phyloP scores from a whole-genome alignment of 2,113 vertebrate genomes.

The Miniopterus natalensis region DNA sequence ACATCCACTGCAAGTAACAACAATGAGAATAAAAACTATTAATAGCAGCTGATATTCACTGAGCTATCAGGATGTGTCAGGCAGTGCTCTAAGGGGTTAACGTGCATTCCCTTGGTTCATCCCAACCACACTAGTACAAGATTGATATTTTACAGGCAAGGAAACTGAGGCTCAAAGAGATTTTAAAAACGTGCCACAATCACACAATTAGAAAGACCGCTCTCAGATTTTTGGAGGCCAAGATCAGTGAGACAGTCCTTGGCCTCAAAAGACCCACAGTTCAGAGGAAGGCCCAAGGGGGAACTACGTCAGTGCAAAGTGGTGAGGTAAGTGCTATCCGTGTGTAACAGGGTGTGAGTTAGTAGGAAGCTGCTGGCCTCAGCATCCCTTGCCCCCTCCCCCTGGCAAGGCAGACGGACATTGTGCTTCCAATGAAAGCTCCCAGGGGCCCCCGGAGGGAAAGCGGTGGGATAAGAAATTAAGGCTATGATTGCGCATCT shows the following conservation, averaged over 20 bases:
- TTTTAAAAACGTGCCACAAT: not conserved
- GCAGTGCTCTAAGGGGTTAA: not conserved
- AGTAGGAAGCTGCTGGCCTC: not conserved
- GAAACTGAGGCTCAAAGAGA: not conserved
- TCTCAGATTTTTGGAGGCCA: no score
- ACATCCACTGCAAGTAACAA: not conserved
- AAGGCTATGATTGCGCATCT: not conserved
- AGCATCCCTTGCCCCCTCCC: not conserved
- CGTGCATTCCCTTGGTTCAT: not conserved
- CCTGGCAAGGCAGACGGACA: not conserved
- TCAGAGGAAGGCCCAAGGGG: not conserved
- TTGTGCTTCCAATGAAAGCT: not conserved
- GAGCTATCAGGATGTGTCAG: not conserved
- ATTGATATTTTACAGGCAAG: not conserved
- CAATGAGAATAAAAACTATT: not conserved
- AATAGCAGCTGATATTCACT: no score
- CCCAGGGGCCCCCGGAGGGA: not conserved
- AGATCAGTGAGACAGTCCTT: not conserved
- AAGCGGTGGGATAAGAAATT: no score
- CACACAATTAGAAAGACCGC: not conserved
- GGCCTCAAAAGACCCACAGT: not conserved
- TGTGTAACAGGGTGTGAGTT: not conserved
- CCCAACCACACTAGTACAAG: not conserved
- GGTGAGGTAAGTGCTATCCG: not conserved
- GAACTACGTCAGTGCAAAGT: accelerated